phyloP scores from a whole-genome alignment of 2,888 invertebrate species.

The Chouioia cunea region DNA sequence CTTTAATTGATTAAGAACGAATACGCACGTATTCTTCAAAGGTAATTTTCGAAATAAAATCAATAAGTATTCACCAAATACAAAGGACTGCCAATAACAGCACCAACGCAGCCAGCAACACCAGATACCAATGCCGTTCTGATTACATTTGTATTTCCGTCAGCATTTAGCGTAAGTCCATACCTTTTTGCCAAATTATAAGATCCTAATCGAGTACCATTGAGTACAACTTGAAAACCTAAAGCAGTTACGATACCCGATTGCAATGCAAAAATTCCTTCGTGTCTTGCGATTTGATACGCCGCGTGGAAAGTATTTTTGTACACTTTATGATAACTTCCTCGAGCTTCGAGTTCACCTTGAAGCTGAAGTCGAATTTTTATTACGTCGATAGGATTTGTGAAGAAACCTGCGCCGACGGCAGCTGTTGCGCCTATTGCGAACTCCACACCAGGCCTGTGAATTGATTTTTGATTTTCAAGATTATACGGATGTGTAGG shows the following conservation, averaged over 20 bases:
- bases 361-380: constrained; percentile 94
- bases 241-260: constrained; percentile 88
- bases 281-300: constrained; percentile 82
- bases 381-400: constrained; percentile 91
- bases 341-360: constrained; percentile 82
- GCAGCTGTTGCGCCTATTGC: constrained; percentile 83
- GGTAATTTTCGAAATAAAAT: no score
- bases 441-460: constrained; percentile 75
- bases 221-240: constrained; percentile 89
- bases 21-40: no score
- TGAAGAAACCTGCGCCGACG: constrained; percentile 85
- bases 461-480: no score
- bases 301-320: constrained; percentile 85
- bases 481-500: no score
- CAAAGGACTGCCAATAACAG: constrained; percentile 86
- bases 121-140: constrained; percentile 82
- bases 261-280: constrained; percentile 84
- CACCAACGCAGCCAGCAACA: constrained; percentile 84
- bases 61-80: constrained; percentile 77
- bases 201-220: constrained; percentile 82
- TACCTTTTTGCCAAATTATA: constrained; percentile 68
- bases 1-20: no score
- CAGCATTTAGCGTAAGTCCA: constrained; percentile 70
- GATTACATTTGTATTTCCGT: constrained; percentile 76
- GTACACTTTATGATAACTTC: constrained; percentile 80